Conservation (phyloP, 53 echinoderm and acorn worm genomes). For the Pentamera pediparva region DNA sequence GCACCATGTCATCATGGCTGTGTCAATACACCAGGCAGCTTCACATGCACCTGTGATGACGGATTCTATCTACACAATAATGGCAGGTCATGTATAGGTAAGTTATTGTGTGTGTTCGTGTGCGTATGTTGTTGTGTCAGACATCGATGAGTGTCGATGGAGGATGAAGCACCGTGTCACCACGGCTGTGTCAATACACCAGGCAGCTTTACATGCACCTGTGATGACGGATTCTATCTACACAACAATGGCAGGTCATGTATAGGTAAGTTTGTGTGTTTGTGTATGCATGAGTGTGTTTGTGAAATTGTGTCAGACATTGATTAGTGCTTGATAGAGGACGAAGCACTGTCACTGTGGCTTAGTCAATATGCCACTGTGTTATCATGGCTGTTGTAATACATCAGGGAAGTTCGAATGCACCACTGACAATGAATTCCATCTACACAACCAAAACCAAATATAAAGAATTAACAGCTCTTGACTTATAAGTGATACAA, state of each 20-base stretch:
- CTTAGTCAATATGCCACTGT: no score
- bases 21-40: conserved; percentile 70
- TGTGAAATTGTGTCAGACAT: conserved; percentile 73
- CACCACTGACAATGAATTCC: conserved; percentile 63
- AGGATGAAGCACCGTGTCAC: conserved; percentile 66
- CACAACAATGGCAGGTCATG: conserved; percentile 77
- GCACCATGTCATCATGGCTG: conserved; percentile 77
- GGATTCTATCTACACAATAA: conserved; percentile 84
- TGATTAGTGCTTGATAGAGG: conserved; percentile 71
- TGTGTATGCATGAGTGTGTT: no score
- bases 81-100: conserved; percentile 74
- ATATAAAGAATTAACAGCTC: no score
- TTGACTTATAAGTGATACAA: no score
- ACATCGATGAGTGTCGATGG: conserved; percentile 81
- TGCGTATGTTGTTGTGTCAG: no score
- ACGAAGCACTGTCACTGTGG: conserved; percentile 70
- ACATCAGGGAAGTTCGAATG: conserved; percentile 68
- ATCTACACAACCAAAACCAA: conserved; percentile 69
- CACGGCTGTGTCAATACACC: conserved; percentile 74
- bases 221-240: conserved; percentile 72
- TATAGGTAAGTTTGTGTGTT: conserved; percentile 49
- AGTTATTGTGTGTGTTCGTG: no score
- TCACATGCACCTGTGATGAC: conserved; percentile 62
- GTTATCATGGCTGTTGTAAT: no score
- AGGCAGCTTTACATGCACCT: conserved; percentile 68